Base-by-base conservation (phyloP, 2,888 invertebrate genomes). In the Acronicta alni region DNA sequence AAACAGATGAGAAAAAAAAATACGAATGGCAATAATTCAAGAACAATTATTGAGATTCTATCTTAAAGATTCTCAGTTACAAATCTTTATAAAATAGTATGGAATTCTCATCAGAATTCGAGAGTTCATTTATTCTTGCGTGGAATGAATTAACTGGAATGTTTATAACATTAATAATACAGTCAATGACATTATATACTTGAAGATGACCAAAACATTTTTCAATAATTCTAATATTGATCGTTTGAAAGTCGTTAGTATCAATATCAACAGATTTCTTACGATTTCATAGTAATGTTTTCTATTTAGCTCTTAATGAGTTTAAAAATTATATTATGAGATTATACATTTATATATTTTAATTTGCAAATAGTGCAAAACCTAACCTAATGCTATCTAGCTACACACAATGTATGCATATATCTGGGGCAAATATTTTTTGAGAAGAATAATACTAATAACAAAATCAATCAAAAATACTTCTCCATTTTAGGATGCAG, bases 401-500 rank as follows among this genome's bases (percentile, higher is more conserved):
- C 32, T 47, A 45, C 30, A 71, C 37, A 70, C 35, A 44, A 10
- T 44, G 26, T 15, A 30, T 39, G 12, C 43, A 20, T 3, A 43
- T 44, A 42, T 23, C 39, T 59, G 41, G 54, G 41, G 54, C 43
- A 71, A 65, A 49, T 14, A 18, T 35, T 38, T 39, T 35, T 37
- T 47, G 14, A 38, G 32, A 51, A 54, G 53, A 61, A 43, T 59
- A 60, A 61, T 67, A 67, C 51, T 58, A 39, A 14, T 37, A 20
- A 37, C 14, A 52, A 44, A 32, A 58, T 48, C 20, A 49, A 49
- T 42, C 54, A 51, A 51, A 52, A 56, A 41, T 41, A 12, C 37
- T 32, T 51, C 57, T 30, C 61, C 5, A 20, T 6, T 38, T 90
- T 91, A 93, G 59, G 91, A 93, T 30, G 92, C 90, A 57, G 93